phyloP scores from a whole-genome alignment of 2,113 vertebrate species.

The Phalacrocorax brasilianus region DNA sequence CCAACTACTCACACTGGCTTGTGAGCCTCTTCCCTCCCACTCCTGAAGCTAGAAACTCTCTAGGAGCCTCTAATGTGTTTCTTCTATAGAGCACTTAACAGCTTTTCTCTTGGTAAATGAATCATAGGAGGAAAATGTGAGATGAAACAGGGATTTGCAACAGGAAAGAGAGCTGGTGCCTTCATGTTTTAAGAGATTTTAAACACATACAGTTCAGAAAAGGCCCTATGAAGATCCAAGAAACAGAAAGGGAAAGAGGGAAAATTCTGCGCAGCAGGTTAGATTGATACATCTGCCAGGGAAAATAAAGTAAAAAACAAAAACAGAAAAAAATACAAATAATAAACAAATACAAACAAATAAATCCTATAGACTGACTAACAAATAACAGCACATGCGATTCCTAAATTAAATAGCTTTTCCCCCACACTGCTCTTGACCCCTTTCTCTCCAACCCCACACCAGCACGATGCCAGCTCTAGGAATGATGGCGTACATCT shows the following conservation, averaged over 20 bases:
- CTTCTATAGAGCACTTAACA: slow-evolving; percentile 15
- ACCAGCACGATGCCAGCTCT: neutral
- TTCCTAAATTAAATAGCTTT: neutral
- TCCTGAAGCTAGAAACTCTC: neutral
- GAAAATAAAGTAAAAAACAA: neutral
- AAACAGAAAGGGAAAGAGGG: neutral
- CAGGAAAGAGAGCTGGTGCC: neutral
- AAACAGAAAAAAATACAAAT: neutral
- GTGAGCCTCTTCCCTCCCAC: neutral
- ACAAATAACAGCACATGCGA: neutral
- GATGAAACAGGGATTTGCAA: neutral
- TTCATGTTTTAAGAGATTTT: slow-evolving; percentile 32
- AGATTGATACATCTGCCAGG: neutral
- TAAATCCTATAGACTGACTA: neutral
- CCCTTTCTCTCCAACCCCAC: neutral
- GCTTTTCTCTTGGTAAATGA: slow-evolving; percentile 46
- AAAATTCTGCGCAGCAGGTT: neutral
- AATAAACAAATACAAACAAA: neutral
- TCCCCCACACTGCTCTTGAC: neutral
- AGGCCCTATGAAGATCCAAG: neutral
- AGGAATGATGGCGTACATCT: neutral
- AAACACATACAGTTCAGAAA: neutral
- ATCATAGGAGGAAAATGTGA: slow-evolving; percentile 34
- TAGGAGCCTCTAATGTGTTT: neutral
- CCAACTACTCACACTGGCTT: neutral